phyloP scores from a whole-genome alignment of 2,113 vertebrate genomes.

The Sprattus sprattus region DNA sequence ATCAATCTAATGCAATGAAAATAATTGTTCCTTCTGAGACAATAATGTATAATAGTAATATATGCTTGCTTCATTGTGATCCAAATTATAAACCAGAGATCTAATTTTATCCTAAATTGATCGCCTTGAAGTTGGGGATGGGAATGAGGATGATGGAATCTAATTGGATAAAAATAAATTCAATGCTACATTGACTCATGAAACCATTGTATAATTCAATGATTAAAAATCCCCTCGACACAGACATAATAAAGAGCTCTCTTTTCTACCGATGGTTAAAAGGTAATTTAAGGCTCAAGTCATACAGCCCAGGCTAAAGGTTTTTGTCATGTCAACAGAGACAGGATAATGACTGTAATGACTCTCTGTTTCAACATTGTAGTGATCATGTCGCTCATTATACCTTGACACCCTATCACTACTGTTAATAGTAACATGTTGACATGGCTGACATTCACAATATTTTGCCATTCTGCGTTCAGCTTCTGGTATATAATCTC shows the following conservation, averaged over 20 bases:
- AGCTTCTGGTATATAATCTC: neutral
- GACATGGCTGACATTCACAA: conserved; percentile 41
- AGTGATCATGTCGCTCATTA: conserved; percentile 50
- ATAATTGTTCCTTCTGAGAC: neutral
- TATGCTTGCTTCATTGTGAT: neutral
- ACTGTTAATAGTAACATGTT: conserved; percentile 54
- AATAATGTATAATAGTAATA: neutral
- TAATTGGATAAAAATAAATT: neutral
- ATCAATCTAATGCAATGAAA: neutral
- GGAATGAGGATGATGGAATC: neutral
- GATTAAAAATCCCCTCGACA: neutral
- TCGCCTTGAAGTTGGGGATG: neutral
- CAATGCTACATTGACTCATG: neutral
- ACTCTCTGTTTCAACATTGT: conserved; percentile 47
- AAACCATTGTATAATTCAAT: neutral
- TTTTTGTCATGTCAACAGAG: neutral
- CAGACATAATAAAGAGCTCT: neutral
- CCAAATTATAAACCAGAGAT: neutral
- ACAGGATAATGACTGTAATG: conserved; percentile 30
- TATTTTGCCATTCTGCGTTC: neutral
- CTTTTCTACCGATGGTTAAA: neutral
- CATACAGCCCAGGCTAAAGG: neutral
- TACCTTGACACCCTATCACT: conserved; percentile 61
- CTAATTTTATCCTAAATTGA: neutral
- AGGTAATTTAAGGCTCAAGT: neutral